Conservation (phyloP, 2,797 vertebrate genomes). For the Erithacus rubecula region DNA sequence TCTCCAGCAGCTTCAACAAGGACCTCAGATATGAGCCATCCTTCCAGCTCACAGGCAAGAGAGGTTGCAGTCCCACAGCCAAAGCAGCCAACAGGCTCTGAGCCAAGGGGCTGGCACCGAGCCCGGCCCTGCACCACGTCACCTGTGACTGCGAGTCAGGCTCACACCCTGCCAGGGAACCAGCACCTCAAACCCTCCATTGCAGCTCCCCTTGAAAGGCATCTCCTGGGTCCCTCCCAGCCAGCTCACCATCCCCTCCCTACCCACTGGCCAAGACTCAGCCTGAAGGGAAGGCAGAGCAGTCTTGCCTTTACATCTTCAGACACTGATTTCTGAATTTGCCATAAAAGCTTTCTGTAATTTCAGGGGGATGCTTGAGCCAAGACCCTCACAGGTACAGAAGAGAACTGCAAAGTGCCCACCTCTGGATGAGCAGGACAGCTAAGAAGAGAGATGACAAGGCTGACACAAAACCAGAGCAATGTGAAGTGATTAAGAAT, state of each 20-base stretch:
- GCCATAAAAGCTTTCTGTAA: background rate
- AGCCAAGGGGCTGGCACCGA: background rate
- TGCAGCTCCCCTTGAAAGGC: background rate
- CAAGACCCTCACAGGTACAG: background rate
- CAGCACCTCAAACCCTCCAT: fast-evolving
- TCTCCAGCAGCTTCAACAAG: background rate
- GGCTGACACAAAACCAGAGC: background rate
- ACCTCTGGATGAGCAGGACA: background rate
- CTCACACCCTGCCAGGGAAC: background rate
- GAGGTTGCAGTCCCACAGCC: background rate
- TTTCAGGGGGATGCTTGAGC: background rate
- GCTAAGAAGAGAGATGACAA: background rate
- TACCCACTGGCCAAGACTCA: background rate
- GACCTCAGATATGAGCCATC: background rate
- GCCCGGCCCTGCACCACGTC: background rate
- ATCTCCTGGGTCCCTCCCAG: background rate
- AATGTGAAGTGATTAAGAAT: background rate
- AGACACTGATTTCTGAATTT: background rate
- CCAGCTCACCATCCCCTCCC: background rate
- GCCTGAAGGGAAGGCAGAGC: background rate
- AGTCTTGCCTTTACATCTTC: background rate
- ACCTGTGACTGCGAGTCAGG: background rate
- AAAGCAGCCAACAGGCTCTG: fast-evolving
- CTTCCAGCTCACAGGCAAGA: background rate
- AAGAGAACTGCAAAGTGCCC: background rate